Conservation (phyloP, 2,113 vertebrate species). For the Edolisoma coerulescens region DNA sequence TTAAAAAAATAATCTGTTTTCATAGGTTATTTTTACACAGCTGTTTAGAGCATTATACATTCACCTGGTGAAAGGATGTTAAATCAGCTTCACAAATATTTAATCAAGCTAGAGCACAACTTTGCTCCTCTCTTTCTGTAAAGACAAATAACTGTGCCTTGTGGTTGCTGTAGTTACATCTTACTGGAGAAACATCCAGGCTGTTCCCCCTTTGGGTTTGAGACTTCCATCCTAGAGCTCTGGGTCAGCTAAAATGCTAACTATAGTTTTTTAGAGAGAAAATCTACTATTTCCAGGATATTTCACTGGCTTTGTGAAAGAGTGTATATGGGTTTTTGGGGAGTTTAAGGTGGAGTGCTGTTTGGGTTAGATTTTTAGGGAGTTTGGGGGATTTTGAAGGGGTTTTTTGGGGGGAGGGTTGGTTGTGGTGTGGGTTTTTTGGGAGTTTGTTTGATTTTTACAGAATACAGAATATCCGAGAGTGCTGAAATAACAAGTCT, state of each 20-base stretch:
- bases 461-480: not conserved
- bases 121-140: not conserved
- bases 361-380: not conserved
- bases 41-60: not conserved
- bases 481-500: not conserved
- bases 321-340: not conserved
- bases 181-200: not conserved
- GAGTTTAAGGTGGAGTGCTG: not conserved
- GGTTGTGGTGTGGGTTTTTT: not conserved
- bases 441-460: not conserved
- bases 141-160: not conserved
- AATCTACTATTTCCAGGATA: not conserved
- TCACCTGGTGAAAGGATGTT: constrained; percentile 49
- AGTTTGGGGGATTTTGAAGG: not conserved
- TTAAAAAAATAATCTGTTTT: constrained; percentile 23
- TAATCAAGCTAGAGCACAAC: constrained; percentile 51
- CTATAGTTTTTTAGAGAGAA: not conserved
- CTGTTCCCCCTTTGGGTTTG: not conserved
- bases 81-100: constrained; percentile 75
- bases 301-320: not conserved
- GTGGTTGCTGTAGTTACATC: constrained; percentile 42
- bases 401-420: fast-evolving
- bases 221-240: not conserved
- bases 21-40: constrained; percentile 49
- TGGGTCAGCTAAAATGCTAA: not conserved